Conservation (phyloP, 2,888 invertebrate genomes). For the Dryococelus australis region DNA sequence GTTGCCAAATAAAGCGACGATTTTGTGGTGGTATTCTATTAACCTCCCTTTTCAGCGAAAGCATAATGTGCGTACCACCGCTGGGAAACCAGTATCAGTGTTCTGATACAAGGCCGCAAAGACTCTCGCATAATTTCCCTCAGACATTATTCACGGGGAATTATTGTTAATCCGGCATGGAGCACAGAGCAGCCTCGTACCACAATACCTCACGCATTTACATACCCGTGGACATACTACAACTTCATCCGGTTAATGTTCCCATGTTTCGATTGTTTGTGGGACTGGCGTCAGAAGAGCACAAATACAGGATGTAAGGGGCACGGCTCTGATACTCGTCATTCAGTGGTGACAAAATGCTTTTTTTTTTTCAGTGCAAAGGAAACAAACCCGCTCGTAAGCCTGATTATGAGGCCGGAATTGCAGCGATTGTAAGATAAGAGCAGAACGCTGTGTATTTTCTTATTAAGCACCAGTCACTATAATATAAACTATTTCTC, state of each 20-base stretch:
- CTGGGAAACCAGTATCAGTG: not conserved
- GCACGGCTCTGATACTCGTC: too few species aligned
- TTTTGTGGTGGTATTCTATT: not conserved
- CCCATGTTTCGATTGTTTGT: too few species aligned
- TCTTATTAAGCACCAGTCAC: too few species aligned
- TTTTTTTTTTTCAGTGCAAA: too few species aligned
- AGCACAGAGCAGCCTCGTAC: not conserved
- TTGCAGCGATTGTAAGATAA: too few species aligned
- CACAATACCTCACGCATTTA: not conserved
- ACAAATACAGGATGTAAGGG: too few species aligned
- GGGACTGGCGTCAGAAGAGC: too few species aligned
- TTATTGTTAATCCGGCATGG: not conserved
- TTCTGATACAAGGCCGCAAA: not conserved
- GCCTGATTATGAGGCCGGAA: too few species aligned
- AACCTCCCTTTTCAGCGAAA: not conserved
- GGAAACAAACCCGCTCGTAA: too few species aligned
- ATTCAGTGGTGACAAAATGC: too few species aligned
- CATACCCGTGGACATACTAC: not conserved
- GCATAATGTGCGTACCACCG: not conserved
- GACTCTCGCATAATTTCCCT: not conserved
- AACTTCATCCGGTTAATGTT: not conserved
- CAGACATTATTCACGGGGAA: not conserved
- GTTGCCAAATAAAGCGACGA: conserved; percentile 3
- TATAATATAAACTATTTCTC: too few species aligned
- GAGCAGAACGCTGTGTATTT: too few species aligned